phyloP scores from a whole-genome alignment of 2,113 vertebrate species.

The Melanerpes formicivorus region DNA sequence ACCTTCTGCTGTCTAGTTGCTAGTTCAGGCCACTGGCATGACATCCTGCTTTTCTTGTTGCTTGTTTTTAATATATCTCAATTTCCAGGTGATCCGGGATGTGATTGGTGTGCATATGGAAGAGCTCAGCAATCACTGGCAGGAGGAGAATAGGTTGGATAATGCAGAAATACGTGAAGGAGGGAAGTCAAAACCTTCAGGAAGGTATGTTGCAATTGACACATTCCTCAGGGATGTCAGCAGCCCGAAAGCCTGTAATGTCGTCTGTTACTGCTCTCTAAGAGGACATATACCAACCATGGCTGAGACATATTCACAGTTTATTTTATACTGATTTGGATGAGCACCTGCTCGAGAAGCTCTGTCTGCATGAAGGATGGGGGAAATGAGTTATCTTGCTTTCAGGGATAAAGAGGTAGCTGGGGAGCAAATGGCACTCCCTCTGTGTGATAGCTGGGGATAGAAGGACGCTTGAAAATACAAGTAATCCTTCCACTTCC shows the following conservation, averaged over 20 bases:
- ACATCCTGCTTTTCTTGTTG: not conserved
- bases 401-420: not conserved
- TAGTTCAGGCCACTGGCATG: not conserved
- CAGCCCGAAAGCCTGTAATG: not conserved
- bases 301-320: rapidly evolving
- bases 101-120: constrained; percentile 94
- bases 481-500: not conserved
- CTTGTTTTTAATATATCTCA: not conserved
- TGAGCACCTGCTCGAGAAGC: not conserved
- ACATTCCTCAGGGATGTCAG: not conserved
- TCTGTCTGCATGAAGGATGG: not conserved
- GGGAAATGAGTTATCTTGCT: not conserved
- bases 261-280: not conserved
- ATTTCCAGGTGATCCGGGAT: constrained; percentile 89
- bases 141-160: constrained; percentile 76
- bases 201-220: constrained; percentile 70
- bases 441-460: not conserved
- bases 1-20: not conserved
- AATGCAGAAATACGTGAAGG: constrained; percentile 55
- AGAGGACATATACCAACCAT: not conserved
- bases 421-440: not conserved
- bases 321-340: not conserved
- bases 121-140: constrained; percentile 89
- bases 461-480: not conserved
- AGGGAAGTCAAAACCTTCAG: constrained; percentile 68